Base-by-base conservation (phyloP, 2,113 vertebrate species). In the Pachypanchax playfairii region DNA sequence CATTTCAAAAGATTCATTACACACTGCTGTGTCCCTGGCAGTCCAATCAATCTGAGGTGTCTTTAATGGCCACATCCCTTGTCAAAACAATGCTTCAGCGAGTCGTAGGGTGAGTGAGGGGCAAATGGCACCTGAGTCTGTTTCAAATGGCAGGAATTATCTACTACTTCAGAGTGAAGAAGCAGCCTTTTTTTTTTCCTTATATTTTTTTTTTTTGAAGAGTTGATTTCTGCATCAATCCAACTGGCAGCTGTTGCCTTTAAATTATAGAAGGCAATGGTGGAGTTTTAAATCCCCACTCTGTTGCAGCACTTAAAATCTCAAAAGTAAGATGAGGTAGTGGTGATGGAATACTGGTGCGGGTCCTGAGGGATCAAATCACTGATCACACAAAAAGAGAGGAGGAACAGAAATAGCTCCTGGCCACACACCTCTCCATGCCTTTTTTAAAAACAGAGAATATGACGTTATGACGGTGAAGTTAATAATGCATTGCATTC, bases 211-310 rank as follows among this genome's bases (percentile, higher is more conserved):
- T 13, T 35, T 12, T 11, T 35, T 2, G 9, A 20, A 47, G 55
- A 24, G 53, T 36, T 64, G 72, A 73, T 64, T 72, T 58, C 66
- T 72, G 42, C 75, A 72, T 77, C 77, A 73, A 64, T 66, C 65
- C 82, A 74, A 66, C 29, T 81, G 75, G 64, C 82, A 85, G 66
- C 80, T 70, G 77, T 56, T 71, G 66, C 52, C 70, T 80, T 76
- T 80, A n/a, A 80, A 76, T 80, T 63, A 75, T 79, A 52, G 47
- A 64, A 42, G 56, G 68, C 33, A 5, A 33, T 11, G 44, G 47
- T 28, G 56, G 57, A 6, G 59, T 53, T 57, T 53, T 22, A 78
- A 71, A 71, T 59, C 48, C n/a, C 48, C 47, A 43, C 38, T 51
- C 56, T 50, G 67, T 22, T 31, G 41, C 11, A 11, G 55, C 58